Evolutionary conservation across 1,140 invertebrate species (phyloP), one percentile per base, ranked within the genome.

Genomic region (Sitodiplosis mosellana): DNA sequence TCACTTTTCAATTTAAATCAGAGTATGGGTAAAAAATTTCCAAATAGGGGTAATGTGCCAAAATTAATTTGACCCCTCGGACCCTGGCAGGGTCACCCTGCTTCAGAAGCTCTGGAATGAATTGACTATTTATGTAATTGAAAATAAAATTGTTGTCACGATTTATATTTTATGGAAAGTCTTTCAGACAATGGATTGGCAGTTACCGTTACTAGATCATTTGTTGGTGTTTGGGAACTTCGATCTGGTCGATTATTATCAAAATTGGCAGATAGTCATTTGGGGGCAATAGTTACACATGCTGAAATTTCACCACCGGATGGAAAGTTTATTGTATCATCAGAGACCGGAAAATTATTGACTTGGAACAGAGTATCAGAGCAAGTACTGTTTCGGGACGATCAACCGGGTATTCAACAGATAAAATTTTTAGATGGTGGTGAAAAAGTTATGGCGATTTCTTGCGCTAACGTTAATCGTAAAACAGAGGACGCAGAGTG

Each of bases 171-270:
- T n/a, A n/a, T n/a, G n/a, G n/a, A n/a, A n/a, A 88, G 81, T 55
- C 68, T 89, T 45, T 85, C 81, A 2, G 74, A 81, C 42, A 74
- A 77, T 51, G 74, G 80, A 34, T 63, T 92, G 27, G 89, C 87
- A 10, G 82, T 87, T 0, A 90, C 87, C 0, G 86, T 87, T 2
- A 94, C 90, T 0, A 73, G 94, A 51, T 88, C 87, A 54, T 93
- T 88, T 59, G 83, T 96, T 45, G 93, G 92, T 6, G 78, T 97
- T 11, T 98, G 93, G 93, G 83, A 94, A 61, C 73, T 94, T n/a
- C 73, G 80, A 49, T 80, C 79, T 1, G 91, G 90, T 1, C 80
- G 80, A 58, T 67, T 95, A 10, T 68, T 85, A 42, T 75, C 83
- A 5, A 87, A 89, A 61, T 68, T 97, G 17, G 88, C 90, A 0